Evolutionary conservation across 2,888 invertebrate species (phyloP), one percentile per base, ranked within the genome.

Genomic region (Lampropteryx suffumata): DNA sequence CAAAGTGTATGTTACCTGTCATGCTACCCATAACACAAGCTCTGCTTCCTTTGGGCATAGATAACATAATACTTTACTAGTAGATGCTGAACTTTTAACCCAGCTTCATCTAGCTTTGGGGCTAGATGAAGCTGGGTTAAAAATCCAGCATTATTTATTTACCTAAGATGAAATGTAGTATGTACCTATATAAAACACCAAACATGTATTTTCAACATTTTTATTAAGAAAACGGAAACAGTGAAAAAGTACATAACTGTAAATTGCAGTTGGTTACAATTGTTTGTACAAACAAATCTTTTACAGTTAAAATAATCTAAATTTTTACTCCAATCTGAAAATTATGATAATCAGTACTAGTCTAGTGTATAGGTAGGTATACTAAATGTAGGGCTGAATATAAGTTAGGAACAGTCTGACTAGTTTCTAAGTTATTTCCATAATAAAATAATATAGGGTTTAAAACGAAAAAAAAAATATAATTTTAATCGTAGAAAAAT

Each of bases 201-300:
- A 21, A 43, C 48, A 51, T 59, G 64, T 82, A 82, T 84, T 89
- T 89, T 88, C 80, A 89, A 89, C 85, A 86, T 89, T 90, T 81
- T 90, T 89, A 89, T 90, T 89, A 86, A 83, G 89, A 90, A 90
- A 90, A 90, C 89, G 84, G 89, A 89, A 90, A 90, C 89, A 87
- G 89, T 89, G 89, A 90, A 90, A 90, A 90, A 90, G 89, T 90
- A 89, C 84, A 86, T 86, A 87, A 87, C 86, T 87, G 88, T 89
- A 88, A 86, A 84, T 84, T 86, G 87, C 82, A 79, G 82, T 81
- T 84, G 84, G 84, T 86, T 89, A 89, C 79, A 84, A 79, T 79
- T 78, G 75, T 83, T 81, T 79, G 76, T 71, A 81, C 77, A 82
- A 84, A 86, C 82, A 85, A 84, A 82, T 81, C 71, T 73, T 82